Evolutionary conservation across 2,797 vertebrate species (phyloP).

Genomic region (Pseudochirops corinnae): DNA sequence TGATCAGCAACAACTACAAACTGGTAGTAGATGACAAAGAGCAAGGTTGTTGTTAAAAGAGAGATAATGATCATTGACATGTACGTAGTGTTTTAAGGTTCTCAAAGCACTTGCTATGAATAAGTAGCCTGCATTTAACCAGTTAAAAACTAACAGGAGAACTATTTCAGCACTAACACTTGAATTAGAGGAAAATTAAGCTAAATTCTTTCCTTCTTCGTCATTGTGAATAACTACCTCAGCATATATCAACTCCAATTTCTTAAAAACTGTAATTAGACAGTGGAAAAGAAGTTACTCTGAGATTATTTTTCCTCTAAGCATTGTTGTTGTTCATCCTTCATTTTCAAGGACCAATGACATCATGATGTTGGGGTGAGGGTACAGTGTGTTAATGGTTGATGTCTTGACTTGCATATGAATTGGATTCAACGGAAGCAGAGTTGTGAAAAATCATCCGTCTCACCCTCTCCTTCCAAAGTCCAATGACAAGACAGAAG

Average conservation of each 20-base stretch:
- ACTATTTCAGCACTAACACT: conserved; percentile 30
- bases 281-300: conserved; percentile 21
- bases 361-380: too few relatives aligned
- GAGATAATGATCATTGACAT: neutral
- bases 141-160: conserved; percentile 62
- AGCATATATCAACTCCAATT: conserved; percentile 4
- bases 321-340: too few relatives aligned
- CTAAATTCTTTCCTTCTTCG: conserved; percentile 49
- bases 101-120: neutral
- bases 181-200: conserved; percentile 62
- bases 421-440: too few relatives aligned
- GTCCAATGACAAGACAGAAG: too few relatives aligned
- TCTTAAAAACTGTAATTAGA: conserved; percentile 52
- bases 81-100: too few relatives aligned
- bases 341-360: too few relatives aligned
- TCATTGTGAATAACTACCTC: neutral
- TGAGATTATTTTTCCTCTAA: neutral
- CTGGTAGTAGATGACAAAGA: neutral
- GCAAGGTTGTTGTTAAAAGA: conserved; percentile 36
- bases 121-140: conserved; percentile 31
- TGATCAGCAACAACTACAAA: conserved; percentile 49
- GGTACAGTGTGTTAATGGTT: too few relatives aligned
- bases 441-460: too few relatives aligned
- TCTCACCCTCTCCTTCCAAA: too few relatives aligned
- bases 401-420: too few relatives aligned